These are phyloP conservation scores for Lordiphosa stackelbergi DNA, from an alignment of 1,140 invertebrate species.

Conservation along the genomic window DNA sequence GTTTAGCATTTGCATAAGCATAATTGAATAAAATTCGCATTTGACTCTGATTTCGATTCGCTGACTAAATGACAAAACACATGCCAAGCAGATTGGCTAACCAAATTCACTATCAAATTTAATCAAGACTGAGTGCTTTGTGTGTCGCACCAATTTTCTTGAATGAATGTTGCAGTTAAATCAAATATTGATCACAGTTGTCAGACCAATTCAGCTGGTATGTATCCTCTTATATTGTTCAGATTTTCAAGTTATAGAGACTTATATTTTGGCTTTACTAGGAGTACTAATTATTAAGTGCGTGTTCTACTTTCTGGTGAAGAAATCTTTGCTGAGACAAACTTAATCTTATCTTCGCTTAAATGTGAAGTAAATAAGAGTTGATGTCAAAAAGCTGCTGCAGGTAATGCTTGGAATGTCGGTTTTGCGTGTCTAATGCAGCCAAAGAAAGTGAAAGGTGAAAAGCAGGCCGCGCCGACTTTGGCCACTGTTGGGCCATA, in stretches of 20 bases:
- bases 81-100: constrained; percentile 10
- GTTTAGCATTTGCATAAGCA: constrained; percentile 7
- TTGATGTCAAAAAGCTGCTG: no score
- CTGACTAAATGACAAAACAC: constrained; percentile 5
- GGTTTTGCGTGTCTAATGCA: constrained; percentile 3
- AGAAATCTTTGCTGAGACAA: no score
- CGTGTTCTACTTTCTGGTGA: no score
- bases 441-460: constrained; percentile 7
- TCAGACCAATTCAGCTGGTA: no score
- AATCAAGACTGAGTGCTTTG: constrained; percentile 1
- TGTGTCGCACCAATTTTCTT: constrained; percentile 1
- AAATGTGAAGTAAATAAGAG: no score
- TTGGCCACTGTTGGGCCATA: neutral
- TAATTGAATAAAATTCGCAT: constrained; percentile 13
- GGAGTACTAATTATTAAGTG: no score
- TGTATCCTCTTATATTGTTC: no score
- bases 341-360: no score
- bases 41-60: constrained; percentile 4
- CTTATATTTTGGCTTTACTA: no score
- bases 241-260: no score
- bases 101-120: constrained; percentile 2
- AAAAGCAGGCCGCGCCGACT: neutral
- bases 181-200: no score
- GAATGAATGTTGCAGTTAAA: no score
- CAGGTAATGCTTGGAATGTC: neutral